These are phyloP conservation scores for Chelmon rostratus DNA, from an alignment of 2,797 vertebrate genomes.

Conservation along the genomic window DNA sequence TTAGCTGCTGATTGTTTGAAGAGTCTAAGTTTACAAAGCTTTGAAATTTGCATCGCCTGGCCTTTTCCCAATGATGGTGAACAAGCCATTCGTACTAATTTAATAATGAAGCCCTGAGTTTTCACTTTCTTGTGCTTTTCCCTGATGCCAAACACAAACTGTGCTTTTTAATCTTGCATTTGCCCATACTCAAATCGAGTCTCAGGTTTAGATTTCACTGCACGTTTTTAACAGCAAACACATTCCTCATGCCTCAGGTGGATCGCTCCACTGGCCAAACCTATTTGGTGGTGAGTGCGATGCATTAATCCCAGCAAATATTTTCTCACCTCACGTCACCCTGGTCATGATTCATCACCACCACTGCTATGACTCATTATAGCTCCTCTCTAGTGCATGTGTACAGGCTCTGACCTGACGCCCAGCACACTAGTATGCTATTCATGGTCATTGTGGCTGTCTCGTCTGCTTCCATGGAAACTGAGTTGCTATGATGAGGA, in stretches of 20 bases:
- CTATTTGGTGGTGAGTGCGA: neutral
- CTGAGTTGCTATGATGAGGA: slow-evolving; percentile 46
- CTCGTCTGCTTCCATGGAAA: slow-evolving; percentile 65
- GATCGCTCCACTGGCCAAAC: neutral
- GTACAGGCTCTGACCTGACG: slow-evolving; percentile 32
- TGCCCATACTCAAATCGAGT: neutral
- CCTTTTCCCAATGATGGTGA: too few species aligned
- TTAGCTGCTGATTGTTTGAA: too few species aligned
- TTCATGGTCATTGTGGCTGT: slow-evolving; percentile 45
- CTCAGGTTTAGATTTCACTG: neutral
- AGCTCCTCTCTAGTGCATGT: slow-evolving; percentile 9
- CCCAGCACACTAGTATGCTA: slow-evolving; percentile 41
- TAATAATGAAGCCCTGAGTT: too few species aligned
- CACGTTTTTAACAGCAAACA: too few species aligned
- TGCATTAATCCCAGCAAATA: slow-evolving; percentile 23
- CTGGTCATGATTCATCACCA: slow-evolving; percentile 18
- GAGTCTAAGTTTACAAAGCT: too few species aligned
- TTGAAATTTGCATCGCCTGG: too few species aligned
- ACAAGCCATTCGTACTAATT: too few species aligned
- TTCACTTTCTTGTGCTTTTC: too few species aligned
- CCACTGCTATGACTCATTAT: slow-evolving; percentile 29
- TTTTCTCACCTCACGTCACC: slow-evolving; percentile 25
- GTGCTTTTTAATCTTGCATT: too few species aligned
- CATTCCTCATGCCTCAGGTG: neutral
- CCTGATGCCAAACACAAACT: too few species aligned